Base-by-base conservation (phyloP, 2,797 vertebrate genomes). In the Galagoides demidoff region DNA sequence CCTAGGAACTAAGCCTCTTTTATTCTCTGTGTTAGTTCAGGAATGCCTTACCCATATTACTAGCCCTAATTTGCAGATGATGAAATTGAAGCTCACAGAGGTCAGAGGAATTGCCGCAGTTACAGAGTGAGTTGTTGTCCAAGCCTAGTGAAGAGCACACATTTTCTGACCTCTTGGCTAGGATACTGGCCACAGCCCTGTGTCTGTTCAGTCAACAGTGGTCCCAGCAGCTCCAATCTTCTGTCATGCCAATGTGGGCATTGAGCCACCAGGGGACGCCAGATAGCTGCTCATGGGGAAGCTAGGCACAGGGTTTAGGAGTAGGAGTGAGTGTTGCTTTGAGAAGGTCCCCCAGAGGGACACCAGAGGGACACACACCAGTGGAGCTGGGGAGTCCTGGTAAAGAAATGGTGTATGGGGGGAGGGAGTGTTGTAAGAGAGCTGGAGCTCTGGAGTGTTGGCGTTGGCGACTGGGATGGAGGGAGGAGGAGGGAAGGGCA, bases 181-280 rank as follows among this genome's bases (percentile, higher is more conserved):
- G 84, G 55, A 29, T 31, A 6, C 27, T 1, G 8, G 19, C 29
- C 31, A 2, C 7, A 43, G 79, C 22, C 29, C 27, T n/a, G 76
- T 20, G 14, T 45, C 55, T 5, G 52, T 55, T 55, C 14, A n/a
- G 63, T 22, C 20, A 63, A 61, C 4, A 0, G 57, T 39, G 84
- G 19, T 59, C 39, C 37, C 5, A 0, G 29, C 49, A 59, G 25
- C 43, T 57, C 63, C 0, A 31, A 45, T 22, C 39, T 64, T 52
- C 31, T 0, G 19, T n/a, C 49, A 17, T 37, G 71, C n/a, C 82
- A 31, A 16, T 55, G 71, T 57, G 88, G 22, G 12, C n/a, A 2
- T 43, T n/a, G n/a, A 6, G 76, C 92, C 97, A 87, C 95, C 19
- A 96, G 95, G 74, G 90, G 97, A 96, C 34, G 95, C 78, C 78